Evolutionary conservation across 2,113 vertebrate genomes (phyloP).

Genomic region (Vireo altiloquus): DNA sequence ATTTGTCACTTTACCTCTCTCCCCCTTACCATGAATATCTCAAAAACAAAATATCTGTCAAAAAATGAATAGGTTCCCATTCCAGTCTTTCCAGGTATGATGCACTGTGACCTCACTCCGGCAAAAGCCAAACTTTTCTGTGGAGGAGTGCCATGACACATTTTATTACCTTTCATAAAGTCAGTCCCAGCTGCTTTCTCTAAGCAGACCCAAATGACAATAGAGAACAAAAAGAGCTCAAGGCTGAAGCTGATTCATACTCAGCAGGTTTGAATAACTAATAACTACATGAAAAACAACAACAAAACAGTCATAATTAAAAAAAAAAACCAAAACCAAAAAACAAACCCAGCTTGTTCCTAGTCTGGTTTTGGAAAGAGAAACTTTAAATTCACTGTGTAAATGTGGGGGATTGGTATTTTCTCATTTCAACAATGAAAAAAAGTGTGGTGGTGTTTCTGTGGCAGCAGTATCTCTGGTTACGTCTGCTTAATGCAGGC

Average conservation of each 20-base stretch:
- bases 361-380: neutral
- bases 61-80: neutral
- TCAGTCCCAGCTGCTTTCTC: neutral
- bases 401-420: neutral
- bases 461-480: neutral
- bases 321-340: too few relatives aligned
- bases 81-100: neutral
- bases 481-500: neutral
- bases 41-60: neutral
- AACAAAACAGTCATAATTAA: neutral
- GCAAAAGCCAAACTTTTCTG: neutral
- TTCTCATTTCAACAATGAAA: neutral
- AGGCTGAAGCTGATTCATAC: neutral
- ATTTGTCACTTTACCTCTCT: neutral
- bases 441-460: neutral
- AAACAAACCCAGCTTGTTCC: fast-evolving
- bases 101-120: neutral
- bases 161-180: neutral
- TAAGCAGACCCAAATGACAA: neutral
- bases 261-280: neutral
- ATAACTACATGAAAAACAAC: neutral
- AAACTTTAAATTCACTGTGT: neutral
- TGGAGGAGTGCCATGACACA: neutral
- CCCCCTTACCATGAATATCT: neutral
- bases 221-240: neutral